phyloP scores from a whole-genome alignment of 2,113 vertebrate species.

The Chroicocephalus ridibundus region DNA sequence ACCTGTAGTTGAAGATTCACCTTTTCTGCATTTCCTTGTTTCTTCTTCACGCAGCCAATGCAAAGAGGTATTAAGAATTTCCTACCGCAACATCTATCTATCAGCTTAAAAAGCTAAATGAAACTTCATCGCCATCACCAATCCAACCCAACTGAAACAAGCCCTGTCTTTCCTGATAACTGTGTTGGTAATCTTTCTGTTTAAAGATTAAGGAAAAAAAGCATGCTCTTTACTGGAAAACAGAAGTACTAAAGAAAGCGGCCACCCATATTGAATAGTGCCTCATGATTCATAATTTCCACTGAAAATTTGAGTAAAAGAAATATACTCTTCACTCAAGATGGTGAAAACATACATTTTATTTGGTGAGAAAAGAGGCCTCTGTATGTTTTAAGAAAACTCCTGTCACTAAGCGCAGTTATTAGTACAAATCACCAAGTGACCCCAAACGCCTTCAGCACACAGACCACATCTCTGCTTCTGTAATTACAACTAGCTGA shows the following conservation, averaged over 20 bases:
- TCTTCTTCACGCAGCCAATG: not conserved
- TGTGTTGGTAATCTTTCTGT: not conserved
- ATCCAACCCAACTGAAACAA: not conserved
- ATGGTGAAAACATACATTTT: not conserved
- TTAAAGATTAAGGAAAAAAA: not conserved
- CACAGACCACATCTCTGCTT: not conserved
- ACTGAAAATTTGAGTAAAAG: not conserved
- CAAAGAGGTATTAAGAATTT: not conserved
- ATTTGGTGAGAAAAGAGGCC: not conserved
- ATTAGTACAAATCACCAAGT: not conserved
- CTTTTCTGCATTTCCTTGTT: not conserved
- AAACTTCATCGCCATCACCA: not conserved
- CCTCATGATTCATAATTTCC: slow-evolving; percentile 28
- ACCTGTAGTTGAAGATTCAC: not conserved
- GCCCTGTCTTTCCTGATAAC: not conserved
- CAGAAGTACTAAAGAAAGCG: not conserved
- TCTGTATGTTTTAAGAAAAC: not conserved
- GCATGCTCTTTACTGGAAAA: slow-evolving; percentile 2
- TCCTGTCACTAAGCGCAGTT: not conserved
- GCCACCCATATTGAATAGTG: not conserved
- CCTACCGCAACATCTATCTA: not conserved
- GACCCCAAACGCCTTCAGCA: not conserved
- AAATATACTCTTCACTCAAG: not conserved
- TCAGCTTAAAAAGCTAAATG: slow-evolving; percentile 12
- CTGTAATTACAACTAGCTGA: not conserved